phyloP scores from a whole-genome alignment of 2,113 vertebrate species.

The Ptilonorhynchus violaceus region DNA sequence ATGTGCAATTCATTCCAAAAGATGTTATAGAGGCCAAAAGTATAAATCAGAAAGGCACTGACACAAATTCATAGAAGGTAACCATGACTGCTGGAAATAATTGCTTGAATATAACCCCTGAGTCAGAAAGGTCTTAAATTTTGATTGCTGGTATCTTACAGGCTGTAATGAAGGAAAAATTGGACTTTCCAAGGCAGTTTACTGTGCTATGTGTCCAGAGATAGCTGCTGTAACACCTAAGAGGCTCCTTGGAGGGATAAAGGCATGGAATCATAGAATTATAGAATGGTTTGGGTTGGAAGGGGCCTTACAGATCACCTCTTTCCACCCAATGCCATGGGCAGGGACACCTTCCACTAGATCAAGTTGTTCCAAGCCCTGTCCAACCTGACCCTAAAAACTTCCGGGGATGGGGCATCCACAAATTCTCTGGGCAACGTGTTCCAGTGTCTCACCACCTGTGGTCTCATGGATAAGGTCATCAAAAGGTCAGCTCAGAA shows the following conservation, averaged over 20 bases:
- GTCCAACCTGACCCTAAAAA: background rate
- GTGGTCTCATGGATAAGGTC: background rate
- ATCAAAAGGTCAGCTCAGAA: background rate
- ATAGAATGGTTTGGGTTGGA: background rate
- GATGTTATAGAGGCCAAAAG: background rate
- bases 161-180: background rate
- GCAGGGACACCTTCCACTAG: background rate
- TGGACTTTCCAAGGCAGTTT: background rate
- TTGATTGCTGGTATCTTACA: background rate
- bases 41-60: background rate
- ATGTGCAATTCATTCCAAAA: background rate
- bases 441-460: background rate
- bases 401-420: background rate
- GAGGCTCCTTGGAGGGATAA: background rate
- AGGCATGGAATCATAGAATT: background rate
- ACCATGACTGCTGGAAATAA: background rate
- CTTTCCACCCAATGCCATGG: fast-evolving
- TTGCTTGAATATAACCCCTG: background rate
- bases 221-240: background rate
- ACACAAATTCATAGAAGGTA: background rate
- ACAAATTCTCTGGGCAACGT: background rate
- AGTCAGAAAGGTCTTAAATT: background rate
- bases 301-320: background rate
- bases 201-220: background rate
- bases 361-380: background rate